Evolutionary conservation across 2,888 invertebrate genomes (phyloP).

Genomic region (Papilio demoleus): DNA sequence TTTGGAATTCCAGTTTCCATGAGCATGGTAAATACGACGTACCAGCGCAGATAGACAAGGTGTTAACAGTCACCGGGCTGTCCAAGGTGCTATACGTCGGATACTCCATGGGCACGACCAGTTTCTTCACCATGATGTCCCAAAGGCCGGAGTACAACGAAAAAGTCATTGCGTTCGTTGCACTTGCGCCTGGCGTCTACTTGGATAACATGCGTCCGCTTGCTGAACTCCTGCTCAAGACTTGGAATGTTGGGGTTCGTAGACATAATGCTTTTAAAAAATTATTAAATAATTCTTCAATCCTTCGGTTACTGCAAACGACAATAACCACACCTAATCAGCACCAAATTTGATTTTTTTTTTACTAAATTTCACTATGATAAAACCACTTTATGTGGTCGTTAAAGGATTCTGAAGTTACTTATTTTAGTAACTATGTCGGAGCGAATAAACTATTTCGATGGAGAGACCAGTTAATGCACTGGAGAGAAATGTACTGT

Average conservation of each 20-base stretch:
- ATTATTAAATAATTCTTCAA: background rate
- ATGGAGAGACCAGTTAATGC: background rate
- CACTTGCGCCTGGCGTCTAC: constrained; percentile 81
- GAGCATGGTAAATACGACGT: constrained; percentile 84
- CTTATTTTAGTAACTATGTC: background rate
- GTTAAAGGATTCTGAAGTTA: no score
- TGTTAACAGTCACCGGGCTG: constrained; percentile 71
- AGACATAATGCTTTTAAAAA: background rate
- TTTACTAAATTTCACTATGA: no score
- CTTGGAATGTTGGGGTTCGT: constrained; percentile 63
- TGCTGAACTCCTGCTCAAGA: constrained; percentile 55
- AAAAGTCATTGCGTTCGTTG: constrained; percentile 78
- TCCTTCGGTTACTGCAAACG: no score
- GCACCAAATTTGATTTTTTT: no score
- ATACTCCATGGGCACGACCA: constrained; percentile 84
- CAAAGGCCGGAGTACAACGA: constrained; percentile 81
- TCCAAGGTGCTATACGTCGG: constrained; percentile 80
- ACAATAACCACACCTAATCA: background rate
- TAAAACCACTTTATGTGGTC: no score
- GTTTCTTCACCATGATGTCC: constrained; percentile 82
- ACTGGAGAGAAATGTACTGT: background rate
- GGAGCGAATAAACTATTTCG: no score
- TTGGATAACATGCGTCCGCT: constrained; percentile 61
- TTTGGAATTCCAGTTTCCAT: constrained; percentile 73
- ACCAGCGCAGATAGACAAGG: constrained; percentile 81